phyloP scores from a whole-genome alignment of 2,888 invertebrate species.

The Lepidochitona cinerea region DNA sequence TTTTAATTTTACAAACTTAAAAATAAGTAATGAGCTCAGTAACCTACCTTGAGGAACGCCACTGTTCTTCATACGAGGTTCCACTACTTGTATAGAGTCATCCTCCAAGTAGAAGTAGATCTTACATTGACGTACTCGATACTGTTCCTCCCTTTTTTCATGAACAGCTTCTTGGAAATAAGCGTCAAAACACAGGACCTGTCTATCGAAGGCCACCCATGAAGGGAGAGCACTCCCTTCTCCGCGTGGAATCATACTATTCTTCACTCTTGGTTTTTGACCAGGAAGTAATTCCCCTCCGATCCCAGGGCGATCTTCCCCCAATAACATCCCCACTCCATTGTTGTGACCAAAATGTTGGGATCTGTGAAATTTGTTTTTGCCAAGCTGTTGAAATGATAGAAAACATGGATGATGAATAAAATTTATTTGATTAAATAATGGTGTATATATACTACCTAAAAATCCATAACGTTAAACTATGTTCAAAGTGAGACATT shows the following conservation, averaged over 20 bases:
- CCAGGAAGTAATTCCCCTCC: slow-evolving; percentile 75
- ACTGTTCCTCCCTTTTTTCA: slow-evolving; percentile 80
- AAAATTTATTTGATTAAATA: not conserved
- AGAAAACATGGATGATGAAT: too few relatives aligned
- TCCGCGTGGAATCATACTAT: slow-evolving; percentile 83
- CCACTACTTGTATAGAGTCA: slow-evolving; percentile 89
- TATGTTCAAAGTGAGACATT: not conserved
- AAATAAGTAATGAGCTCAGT: too few relatives aligned
- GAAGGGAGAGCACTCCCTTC: slow-evolving; percentile 83
- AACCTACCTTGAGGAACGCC: slow-evolving; percentile 86
- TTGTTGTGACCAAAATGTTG: slow-evolving; percentile 77
- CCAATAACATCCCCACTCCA: slow-evolving; percentile 72
- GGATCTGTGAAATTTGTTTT: slow-evolving; percentile 77
- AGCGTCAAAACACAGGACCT: slow-evolving; percentile 84
- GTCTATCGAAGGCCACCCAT: slow-evolving; percentile 91
- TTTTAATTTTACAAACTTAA: too few relatives aligned
- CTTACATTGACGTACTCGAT: slow-evolving; percentile 83
- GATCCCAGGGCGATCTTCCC: slow-evolving; percentile 77
- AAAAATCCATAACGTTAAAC: not conserved
- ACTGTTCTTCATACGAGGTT: slow-evolving; percentile 86
- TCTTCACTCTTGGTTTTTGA: slow-evolving; percentile 74
- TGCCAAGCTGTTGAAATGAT: slow-evolving; percentile 75
- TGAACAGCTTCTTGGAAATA: slow-evolving; percentile 86
- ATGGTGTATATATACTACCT: not conserved
- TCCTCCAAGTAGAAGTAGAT: slow-evolving; percentile 92